Conservation (phyloP, 2,113 vertebrate genomes). For the Brachyhypopomus gauderio region DNA sequence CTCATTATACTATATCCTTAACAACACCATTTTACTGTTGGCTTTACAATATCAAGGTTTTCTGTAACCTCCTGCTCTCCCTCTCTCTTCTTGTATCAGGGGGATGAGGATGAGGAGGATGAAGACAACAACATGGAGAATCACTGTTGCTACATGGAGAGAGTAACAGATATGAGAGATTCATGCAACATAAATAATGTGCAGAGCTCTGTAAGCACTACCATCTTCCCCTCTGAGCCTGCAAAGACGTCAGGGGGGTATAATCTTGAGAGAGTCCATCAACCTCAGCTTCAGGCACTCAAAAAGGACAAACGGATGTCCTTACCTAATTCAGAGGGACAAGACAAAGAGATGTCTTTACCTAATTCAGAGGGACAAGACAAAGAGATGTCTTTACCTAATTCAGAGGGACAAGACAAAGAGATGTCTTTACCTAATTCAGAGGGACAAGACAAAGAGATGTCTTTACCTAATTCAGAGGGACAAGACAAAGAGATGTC, state of each 20-base stretch:
- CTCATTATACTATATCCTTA: background rate
- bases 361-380: background rate
- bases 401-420: background rate
- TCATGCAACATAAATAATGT: background rate
- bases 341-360: background rate
- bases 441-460: background rate
- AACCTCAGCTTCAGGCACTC: background rate
- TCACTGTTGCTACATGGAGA: constrained; percentile 19
- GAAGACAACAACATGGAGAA: background rate
- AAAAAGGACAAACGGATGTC: background rate
- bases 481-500: background rate
- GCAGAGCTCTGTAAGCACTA: background rate
- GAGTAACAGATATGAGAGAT: background rate
- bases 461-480: no score
- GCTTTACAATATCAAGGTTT: no score
- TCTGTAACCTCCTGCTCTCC: background rate
- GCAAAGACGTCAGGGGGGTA: background rate
- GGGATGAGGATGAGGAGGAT: background rate
- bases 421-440: no score
- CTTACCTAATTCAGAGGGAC: no score
- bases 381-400: background rate
- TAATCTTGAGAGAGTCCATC: background rate
- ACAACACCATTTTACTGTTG: no score
- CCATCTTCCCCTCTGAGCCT: background rate
- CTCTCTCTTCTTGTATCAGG: constrained; percentile 8